Evolutionary conservation across 2,797 vertebrate species (phyloP), one percentile per base, ranked within the genome.

Genomic region (Spea hammondii): DNA sequence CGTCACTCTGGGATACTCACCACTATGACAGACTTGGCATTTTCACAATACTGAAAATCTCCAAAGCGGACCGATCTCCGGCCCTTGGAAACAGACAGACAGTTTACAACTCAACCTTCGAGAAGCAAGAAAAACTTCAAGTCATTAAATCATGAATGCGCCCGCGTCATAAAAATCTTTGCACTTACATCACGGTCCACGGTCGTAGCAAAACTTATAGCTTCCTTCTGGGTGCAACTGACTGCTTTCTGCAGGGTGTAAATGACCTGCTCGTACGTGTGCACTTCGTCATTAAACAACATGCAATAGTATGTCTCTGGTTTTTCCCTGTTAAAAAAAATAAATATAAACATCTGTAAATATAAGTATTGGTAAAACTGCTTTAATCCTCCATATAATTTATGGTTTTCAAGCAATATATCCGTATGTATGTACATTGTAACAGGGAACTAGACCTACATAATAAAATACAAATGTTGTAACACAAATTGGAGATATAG

Each of bases 221-320:
- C 97, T 85, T 98, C 96, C 66, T 98, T 99, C 85, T 98, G 97
- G 1, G 93, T 95, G 87, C 97, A 99, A 91, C 90, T 97, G 65
- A 99, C 96, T 6, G 97, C 97, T 87, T 99, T 99, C 88, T 98
- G 96, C 83, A 99, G 93, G 0, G 97, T 98, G 88, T 96, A 98
- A 89, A 99, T 99, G 76, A 99, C 97, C 88, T 99, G 97, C n/a
- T 99, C 97, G 14, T 99, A 99, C 0, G 97, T 99, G 87, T 99
- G 97, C 65, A 98, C 96, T 84, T 99, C 97, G 85, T 99, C 97
- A 76, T 99, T 99, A 82, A 99, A 99, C 87, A 99, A 87, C 97
- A 99, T 98, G 88, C 97, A 99, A 87, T 95, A 97, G 85, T 96
- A 99, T 14, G 92, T 94, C 86, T 97, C 95, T 74, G 85, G 93